phyloP scores from a whole-genome alignment of 92 coral and sea anemone species.

The Chrysogorgia sp. region DNA sequence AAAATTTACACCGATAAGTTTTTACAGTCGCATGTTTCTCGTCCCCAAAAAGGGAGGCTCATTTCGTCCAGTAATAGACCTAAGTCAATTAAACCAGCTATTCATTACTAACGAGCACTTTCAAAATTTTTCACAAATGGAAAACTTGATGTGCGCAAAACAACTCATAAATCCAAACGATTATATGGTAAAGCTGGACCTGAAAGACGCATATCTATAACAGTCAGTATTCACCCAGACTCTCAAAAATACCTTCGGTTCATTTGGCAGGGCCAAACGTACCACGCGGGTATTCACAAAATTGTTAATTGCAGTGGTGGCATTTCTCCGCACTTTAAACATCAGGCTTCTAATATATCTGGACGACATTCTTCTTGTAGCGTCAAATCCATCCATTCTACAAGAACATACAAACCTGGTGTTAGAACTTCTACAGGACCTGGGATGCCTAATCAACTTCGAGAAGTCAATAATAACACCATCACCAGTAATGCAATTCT shows the following conservation, averaged over 20 bases:
- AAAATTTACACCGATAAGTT: conserved; percentile 32
- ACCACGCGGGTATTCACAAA: conserved; percentile 49
- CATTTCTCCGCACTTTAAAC: conserved; percentile 52
- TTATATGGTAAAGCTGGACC: conserved; percentile 59
- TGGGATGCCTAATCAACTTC: conserved; percentile 52
- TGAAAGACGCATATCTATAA: conserved; percentile 58
- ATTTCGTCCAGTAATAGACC: conserved; percentile 59
- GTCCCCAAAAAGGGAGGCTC: conserved; percentile 57
- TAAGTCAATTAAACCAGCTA: conserved; percentile 54
- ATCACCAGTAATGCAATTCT: conserved; percentile 36
- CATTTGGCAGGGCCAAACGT: conserved; percentile 46
- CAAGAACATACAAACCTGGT: conserved; percentile 29
- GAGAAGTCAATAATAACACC: conserved; percentile 44
- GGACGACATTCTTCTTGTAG: conserved; percentile 60
- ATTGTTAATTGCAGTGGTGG: conserved; percentile 49
- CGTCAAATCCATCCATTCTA: conserved; percentile 33
- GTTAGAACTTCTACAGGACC: conserved; percentile 31
- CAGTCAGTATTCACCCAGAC: conserved; percentile 43
- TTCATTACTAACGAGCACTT: conserved; percentile 56
- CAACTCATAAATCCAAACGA: conserved; percentile 55
- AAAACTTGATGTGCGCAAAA: conserved; percentile 43
- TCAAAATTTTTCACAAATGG: too few relatives aligned
- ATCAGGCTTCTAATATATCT: conserved; percentile 52
- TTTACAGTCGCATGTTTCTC: conserved; percentile 59
- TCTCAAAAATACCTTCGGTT: conserved; percentile 61